Evolutionary conservation across 2,888 invertebrate species (phyloP), one percentile per base, ranked within the genome.

Genomic region (Ypsolopha scabrella): DNA sequence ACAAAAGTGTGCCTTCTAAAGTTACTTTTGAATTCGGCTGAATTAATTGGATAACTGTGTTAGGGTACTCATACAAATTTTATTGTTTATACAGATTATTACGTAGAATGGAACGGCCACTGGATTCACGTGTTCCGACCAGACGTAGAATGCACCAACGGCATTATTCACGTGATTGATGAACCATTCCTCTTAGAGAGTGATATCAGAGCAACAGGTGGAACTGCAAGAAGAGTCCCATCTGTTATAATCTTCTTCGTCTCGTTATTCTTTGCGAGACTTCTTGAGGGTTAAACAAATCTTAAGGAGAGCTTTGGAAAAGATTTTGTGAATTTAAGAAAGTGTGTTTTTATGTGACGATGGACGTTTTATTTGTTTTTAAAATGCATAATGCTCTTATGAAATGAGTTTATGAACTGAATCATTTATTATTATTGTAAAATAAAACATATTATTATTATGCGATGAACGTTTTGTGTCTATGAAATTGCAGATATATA

Each of bases 101-200:
- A 90, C 66, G 91, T 96, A 55, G 91, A 92, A 70, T 96, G 96
- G 96, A 92, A 93, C 65, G 93, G 93, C 55, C 91, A 91, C 70
- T 91, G 91, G 88, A 93, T 96, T 63, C 92, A 91, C 64, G 94
- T 97, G 48, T 92, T 93, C 76, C 91, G 97, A 58, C 94, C 97
- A 33, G 96, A 98, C 75, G 95, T 98, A 6, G 94, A 95, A 67
- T 97, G 97, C 77, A 97, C 95, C 75, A 98, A 98, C 72, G 98
- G 98, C 50, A 93, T 96, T 62, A 97, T 98, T 62, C 97, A 98
- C 77, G 95, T 97, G 57, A 96, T 98, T 68, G 96, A 97, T 71
- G 90, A 89, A 60, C 96, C 97, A 6, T 91, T 98, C 68, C 85
- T 96, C 54, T 89, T 91, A 67, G 94, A 94, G 65, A 92, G 92